Base-by-base conservation (phyloP, 2,113 vertebrate genomes). In the Amia ocellicauda region DNA sequence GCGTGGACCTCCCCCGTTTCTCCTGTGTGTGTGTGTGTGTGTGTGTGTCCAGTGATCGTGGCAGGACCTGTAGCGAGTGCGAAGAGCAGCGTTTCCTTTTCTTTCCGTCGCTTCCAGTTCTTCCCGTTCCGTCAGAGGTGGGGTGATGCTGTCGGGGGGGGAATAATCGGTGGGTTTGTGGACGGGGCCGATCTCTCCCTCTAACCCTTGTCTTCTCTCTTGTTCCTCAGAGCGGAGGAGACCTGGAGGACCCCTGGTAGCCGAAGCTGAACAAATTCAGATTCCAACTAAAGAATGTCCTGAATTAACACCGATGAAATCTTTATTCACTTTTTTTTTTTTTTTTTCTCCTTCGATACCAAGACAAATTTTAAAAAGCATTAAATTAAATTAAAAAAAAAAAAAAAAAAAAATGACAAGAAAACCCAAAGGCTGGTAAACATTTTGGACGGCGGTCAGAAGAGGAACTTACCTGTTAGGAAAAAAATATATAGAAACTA, bases 161-260 rank as follows among this genome's bases (percentile, higher is more conserved):
- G n/a, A n/a, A n/a, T n/a, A n/a, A n/a, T n/a, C n/a, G n/a, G n/a
- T n/a, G n/a, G n/a, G n/a, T n/a, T n/a, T n/a, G n/a, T n/a, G n/a
- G n/a, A n/a, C n/a, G n/a, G n/a, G n/a, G n/a, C n/a, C n/a, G n/a
- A n/a, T n/a, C n/a, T 58, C 8, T 31, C 23, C 24, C 16, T 51
- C 8, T n/a, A n/a, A n/a, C n/a, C n/a, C n/a, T n/a, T 29, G 11
- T 24, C 13, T 17, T 27, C n/a, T 41, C 16, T 74, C 42, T 68
- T 64, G 57, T 91, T 78, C 85, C 85, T 85, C 92, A 99, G 96
- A 97, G 81, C 74, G 92, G 90, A 89, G 92, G 91, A 70, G 96
- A 98, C 83, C 85, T 95, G 85, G 94, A 99, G 91, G 93, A 93
- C 90, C 91, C 93, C 84, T 98, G 94, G 94, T 99, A 99, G 94